Base-by-base conservation (phyloP, 2,888 invertebrate species). In the Latheticus oryzae region DNA sequence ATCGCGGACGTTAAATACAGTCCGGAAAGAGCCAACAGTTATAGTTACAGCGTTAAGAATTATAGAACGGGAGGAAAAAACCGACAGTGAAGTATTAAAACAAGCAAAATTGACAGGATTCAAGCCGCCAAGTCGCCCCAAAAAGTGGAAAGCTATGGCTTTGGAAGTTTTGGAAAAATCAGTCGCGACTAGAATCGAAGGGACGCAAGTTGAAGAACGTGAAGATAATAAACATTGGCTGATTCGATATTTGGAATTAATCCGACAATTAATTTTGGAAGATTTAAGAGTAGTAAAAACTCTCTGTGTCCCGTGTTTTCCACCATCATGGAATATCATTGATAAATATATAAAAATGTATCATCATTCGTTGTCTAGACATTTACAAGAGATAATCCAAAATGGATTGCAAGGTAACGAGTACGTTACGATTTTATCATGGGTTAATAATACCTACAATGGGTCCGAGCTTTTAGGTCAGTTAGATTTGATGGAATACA, bases 31-130 rank as follows among this genome's bases (percentile, higher is more conserved):
- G 73, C 95, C 95, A 0, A 95, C 94, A 0, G 89, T 95, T 4
- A 93, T 99, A 66, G 99, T 99, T 0, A 97, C 97, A 3, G 97
- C 95, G 0, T 78, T 99, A 23, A 84, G 99, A 64, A 97, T 99
- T 50, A 94, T 99, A 69, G 98, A 99, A 78, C 83, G 98, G 48
- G 99, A 99, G 78, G 97, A 99, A 73, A 93, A 93, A 79, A 89
- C 93, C 19, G 99, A 99, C 82, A 86, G 87, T 67, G 90, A 92
- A 79, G 93, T 95, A 5, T 71, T 90, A 61, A 77, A 89, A 81
- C 87, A 91, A 75, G 85, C 88, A 68, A 87, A 85, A 61, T 88
- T 89, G 67, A 91, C 91, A 1, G 93, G 93, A 0, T 99, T 97
- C 74, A 83, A 95, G 80, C 94, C 98, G 0, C 96, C 96, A 0